These are phyloP conservation scores for Dryomyza anilis DNA, from an alignment of 2,888 invertebrate genomes.

Conservation along the genomic window DNA sequence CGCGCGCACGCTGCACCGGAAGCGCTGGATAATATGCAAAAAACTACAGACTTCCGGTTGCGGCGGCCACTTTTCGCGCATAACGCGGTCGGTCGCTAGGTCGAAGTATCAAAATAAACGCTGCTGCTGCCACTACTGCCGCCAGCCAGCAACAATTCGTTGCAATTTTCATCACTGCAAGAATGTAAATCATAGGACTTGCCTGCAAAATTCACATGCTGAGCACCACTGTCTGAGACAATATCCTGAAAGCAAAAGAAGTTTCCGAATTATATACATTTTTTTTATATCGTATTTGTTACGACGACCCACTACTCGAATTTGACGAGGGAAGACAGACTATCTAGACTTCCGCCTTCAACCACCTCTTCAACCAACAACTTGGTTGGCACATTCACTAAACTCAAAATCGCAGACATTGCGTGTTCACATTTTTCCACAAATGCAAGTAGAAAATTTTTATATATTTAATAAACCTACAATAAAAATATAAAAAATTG, in stretches of 20 bases:
- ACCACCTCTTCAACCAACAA: not conserved
- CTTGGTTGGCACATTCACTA: not conserved
- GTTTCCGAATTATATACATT: too few species aligned
- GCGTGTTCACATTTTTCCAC: constrained; percentile 18
- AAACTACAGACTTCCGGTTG: constrained; percentile 20
- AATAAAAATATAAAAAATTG: not conserved
- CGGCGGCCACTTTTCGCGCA: not conserved
- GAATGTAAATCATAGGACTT: too few species aligned
- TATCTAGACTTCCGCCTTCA: constrained; percentile 30
- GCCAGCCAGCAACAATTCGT: too few species aligned
- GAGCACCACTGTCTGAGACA: constrained; percentile 20
- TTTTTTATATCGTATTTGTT: not conserved
- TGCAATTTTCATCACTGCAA: too few species aligned
- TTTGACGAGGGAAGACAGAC: constrained; percentile 21
- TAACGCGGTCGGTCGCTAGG: not conserved
- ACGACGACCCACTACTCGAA: too few species aligned
- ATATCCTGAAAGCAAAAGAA: not conserved
- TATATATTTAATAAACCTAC: constrained; percentile 5
- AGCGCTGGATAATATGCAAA: not conserved
- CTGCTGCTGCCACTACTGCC: too few species aligned
- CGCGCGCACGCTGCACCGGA: not conserved
- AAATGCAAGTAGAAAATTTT: not conserved
- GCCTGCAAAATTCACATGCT: too few species aligned
- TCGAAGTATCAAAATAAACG: not conserved
- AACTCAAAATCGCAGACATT: constrained; percentile 17